Conservation (phyloP, 2,888 invertebrate genomes). For the Nomada ferruginata region DNA sequence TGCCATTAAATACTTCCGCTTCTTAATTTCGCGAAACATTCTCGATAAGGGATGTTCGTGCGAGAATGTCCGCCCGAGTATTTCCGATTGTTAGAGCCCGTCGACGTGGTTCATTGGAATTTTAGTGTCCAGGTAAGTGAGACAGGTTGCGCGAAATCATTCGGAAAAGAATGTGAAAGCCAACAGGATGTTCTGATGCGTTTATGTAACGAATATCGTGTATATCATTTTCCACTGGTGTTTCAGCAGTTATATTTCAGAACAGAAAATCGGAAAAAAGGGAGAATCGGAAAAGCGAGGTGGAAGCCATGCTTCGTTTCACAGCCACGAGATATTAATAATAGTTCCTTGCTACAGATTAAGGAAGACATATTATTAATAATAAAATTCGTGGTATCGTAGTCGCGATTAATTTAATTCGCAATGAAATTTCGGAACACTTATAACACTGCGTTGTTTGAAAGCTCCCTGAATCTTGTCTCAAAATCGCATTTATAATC, state of each 20-base stretch:
- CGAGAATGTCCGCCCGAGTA: not conserved
- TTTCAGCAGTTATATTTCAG: conserved; percentile 20
- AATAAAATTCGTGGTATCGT: too few relatives aligned
- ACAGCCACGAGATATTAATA: not conserved
- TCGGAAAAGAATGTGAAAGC: conserved; percentile 51
- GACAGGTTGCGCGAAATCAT: conserved; percentile 15
- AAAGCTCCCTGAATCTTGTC: too few relatives aligned
- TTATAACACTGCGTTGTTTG: too few relatives aligned
- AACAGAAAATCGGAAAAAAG: not conserved
- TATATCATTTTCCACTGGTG: conserved; percentile 2
- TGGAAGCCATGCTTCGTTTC: not conserved
- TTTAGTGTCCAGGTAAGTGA: not conserved
- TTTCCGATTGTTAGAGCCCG: conserved; percentile 1
- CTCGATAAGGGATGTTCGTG: not conserved
- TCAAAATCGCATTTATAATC: not conserved
- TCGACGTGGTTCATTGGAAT: conserved; percentile 16
- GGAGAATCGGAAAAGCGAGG: not conserved
- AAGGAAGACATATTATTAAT: too few relatives aligned
- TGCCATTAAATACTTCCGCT: not conserved
- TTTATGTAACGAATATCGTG: conserved; percentile 23
- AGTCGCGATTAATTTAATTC: too few relatives aligned
- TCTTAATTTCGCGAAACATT: not conserved
- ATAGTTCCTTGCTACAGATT: not conserved
- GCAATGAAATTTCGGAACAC: too few relatives aligned
- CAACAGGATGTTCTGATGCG: conserved; percentile 20